Evolutionary conservation across 2,797 vertebrate species (phyloP).

Genomic region (Zalophus californianus): DNA sequence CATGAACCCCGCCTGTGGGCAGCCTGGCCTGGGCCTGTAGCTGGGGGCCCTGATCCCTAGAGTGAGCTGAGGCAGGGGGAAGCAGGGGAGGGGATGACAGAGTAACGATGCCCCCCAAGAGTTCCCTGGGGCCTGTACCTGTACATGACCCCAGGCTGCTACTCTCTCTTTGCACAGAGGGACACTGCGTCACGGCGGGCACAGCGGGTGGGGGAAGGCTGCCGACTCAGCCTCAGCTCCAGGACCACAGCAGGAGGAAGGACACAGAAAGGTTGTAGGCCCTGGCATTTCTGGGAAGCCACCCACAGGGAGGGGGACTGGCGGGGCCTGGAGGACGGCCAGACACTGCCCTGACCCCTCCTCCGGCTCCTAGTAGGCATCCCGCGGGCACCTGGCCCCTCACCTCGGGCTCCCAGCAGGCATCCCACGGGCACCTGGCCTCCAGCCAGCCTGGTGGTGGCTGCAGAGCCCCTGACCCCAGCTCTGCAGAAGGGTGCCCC

Average conservation of each 20-base stretch:
- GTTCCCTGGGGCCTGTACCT: not conserved
- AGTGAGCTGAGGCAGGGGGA: not conserved
- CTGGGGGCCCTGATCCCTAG: not conserved
- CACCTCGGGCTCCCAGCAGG: too few species aligned
- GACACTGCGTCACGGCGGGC: not conserved
- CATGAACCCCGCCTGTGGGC: not conserved
- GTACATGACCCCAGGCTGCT: not conserved
- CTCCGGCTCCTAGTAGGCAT: not conserved
- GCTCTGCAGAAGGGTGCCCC: not conserved
- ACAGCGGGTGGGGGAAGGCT: not conserved
- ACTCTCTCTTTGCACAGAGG: too few species aligned
- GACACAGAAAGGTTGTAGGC: not conserved
- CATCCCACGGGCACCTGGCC: too few species aligned
- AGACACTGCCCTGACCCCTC: not conserved
- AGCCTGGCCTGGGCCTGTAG: not conserved
- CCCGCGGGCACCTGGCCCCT: too few species aligned
- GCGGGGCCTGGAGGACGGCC: not conserved
- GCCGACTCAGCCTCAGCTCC: accelerated
- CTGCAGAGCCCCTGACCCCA: not conserved
- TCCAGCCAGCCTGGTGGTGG: not conserved
- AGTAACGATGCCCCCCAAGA: too few species aligned
- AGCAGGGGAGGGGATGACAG: not conserved
- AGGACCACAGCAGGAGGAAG: not conserved
- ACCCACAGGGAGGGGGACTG: not conserved
- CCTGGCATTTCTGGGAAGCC: too few species aligned